A percentile compares a stretch with the other conserved stretches of the same genome.
These are phyloP conservation scores for Clarias fuscus DNA, from an alignment of 2,797 vertebrate species.

Conservation along the genomic window DNA sequence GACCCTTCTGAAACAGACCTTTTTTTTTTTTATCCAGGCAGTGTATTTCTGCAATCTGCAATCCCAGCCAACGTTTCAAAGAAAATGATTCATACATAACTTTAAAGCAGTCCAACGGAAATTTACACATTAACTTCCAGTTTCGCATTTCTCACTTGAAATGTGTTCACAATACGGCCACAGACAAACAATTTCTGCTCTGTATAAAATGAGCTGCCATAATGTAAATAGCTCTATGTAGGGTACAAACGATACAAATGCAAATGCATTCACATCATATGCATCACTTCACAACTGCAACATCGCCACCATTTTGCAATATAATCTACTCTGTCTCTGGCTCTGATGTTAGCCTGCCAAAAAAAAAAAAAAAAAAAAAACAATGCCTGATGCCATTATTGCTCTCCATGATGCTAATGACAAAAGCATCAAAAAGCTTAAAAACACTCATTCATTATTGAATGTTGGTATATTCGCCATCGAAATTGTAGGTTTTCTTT, in stretches of 20 bases:
- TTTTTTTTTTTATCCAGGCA: too few species aligned
- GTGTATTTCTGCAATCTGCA: too few species aligned
- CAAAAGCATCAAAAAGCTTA: background rate
- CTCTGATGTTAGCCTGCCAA: background rate
- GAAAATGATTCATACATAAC: background rate
- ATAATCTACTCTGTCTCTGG: background rate
- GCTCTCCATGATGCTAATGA: background rate
- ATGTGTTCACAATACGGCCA: background rate
- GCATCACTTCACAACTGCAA: background rate
- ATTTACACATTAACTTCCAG: background rate
- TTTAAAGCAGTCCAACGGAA: background rate
- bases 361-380: background rate
- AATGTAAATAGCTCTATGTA: background rate
- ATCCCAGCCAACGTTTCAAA: background rate
- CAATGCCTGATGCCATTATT: background rate
- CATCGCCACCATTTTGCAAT: background rate
- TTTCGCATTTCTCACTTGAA: background rate
- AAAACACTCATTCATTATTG: background rate
- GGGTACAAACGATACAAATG: background rate
- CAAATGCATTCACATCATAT: background rate
- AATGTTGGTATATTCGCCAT: background rate
- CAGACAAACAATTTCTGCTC: background rate
- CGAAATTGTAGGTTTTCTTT: background rate
- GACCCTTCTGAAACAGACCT: too few species aligned
- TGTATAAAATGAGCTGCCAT: background rate